These are phyloP conservation scores for Telmatochromis bifrenatus DNA, from an alignment of 2,113 vertebrate species.

Conservation along the genomic window DNA sequence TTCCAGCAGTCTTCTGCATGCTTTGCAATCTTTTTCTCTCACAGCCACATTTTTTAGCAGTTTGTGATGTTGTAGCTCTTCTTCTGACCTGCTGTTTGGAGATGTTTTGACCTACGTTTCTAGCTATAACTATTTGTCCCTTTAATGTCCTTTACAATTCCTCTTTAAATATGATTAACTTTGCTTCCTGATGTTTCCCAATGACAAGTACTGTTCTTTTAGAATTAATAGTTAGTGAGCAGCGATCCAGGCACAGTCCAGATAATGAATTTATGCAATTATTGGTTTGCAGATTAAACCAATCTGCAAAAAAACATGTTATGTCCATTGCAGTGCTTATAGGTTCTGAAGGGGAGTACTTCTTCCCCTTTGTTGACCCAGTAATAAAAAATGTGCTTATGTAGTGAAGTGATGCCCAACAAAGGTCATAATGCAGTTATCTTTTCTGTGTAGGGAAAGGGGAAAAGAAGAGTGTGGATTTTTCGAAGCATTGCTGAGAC, in stretches of 20 bases:
- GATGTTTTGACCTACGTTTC: background rate
- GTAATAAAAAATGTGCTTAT: background rate
- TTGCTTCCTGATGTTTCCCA: background rate
- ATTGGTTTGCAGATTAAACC: background rate
- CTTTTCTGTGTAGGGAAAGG: background rate
- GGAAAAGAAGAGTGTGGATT: background rate
- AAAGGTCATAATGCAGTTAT: background rate
- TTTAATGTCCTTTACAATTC: background rate
- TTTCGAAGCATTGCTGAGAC: background rate
- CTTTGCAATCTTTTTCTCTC: background rate
- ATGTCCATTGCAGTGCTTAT: background rate
- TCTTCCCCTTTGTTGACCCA: background rate
- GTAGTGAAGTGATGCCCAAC: background rate
- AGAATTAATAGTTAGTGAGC: background rate
- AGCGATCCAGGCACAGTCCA: background rate
- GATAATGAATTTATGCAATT: background rate
- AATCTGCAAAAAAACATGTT: background rate
- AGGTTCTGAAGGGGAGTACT: background rate
- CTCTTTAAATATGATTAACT: background rate
- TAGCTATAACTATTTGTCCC: background rate
- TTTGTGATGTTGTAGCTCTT: background rate
- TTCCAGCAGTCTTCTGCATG: background rate
- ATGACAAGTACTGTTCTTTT: too few species aligned
- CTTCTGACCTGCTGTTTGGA: background rate
- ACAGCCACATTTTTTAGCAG: background rate